Conservation (phyloP, 2,113 vertebrate genomes). For the Fulmarus glacialis region DNA sequence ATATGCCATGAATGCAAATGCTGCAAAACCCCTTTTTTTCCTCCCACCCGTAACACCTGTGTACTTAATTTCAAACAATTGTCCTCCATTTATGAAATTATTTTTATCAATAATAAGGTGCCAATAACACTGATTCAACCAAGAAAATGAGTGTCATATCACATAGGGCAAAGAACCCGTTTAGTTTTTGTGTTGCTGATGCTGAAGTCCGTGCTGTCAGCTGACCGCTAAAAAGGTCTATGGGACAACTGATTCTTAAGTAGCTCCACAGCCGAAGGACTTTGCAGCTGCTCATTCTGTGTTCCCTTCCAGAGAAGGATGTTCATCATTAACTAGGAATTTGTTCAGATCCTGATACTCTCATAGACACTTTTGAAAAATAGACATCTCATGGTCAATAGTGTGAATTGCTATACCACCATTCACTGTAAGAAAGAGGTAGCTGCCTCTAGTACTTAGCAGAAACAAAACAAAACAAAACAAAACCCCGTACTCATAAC, state of each 20-base stretch:
- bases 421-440: neutral
- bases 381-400: neutral
- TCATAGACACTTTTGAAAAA: neutral
- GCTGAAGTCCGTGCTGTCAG: neutral
- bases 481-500: accelerated
- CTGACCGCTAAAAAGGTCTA: neutral
- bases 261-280: neutral
- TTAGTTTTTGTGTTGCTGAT: neutral
- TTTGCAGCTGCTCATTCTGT: neutral
- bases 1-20: neutral
- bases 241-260: neutral
- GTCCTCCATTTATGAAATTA: neutral
- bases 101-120: neutral
- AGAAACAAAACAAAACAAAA: neutral
- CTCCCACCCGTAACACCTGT: neutral
- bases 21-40: neutral
- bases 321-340: neutral
- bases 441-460: neutral
- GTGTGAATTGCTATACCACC: neutral
- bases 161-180: accelerated
- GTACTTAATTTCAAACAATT: neutral
- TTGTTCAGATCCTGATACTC: neutral
- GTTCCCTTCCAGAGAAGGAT: neutral
- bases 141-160: neutral
- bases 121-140: neutral